phyloP scores from a whole-genome alignment of 2,888 invertebrate species.

The Eupeodes luniger region DNA sequence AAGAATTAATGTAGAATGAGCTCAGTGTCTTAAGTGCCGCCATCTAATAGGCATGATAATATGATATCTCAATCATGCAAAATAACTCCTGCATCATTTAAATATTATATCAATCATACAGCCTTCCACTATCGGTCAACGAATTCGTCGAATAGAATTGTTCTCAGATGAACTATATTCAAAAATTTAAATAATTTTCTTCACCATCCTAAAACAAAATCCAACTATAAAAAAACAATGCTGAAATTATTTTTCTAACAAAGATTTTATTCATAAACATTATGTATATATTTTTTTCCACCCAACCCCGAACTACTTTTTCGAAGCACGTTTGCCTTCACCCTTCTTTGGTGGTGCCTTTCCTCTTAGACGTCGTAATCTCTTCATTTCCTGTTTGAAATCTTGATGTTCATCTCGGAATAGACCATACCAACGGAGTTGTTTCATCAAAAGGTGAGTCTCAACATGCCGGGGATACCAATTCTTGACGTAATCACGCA shows the following conservation, averaged over 20 bases:
- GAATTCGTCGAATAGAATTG: no score
- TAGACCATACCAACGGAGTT: slow-evolving; percentile 90
- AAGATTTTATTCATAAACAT: neutral
- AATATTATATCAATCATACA: no score
- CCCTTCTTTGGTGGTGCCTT: slow-evolving; percentile 87
- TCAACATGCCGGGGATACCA: slow-evolving; percentile 95
- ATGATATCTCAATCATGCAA: no score
- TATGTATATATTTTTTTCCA: neutral
- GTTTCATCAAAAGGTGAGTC: slow-evolving; percentile 89
- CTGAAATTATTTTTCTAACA: neutral
- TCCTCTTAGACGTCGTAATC: slow-evolving; percentile 90
- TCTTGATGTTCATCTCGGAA: slow-evolving; percentile 95
- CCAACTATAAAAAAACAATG: neutral
- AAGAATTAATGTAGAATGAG: no score
- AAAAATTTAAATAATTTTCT: no score
- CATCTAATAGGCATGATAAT: no score
- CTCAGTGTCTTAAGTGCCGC: no score
- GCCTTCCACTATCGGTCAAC: no score
- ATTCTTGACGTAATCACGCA: slow-evolving; percentile 89
- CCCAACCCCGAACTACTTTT: slow-evolving; percentile 78
- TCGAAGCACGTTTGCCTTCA: slow-evolving; percentile 83
- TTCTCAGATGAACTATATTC: no score
- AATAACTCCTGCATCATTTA: no score
- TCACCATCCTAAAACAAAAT: neutral
- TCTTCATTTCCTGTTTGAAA: slow-evolving; percentile 93